Evolutionary conservation across 2,797 vertebrate species (phyloP), one percentile per base, ranked within the genome.

Genomic region (Antrozous pallidus): DNA sequence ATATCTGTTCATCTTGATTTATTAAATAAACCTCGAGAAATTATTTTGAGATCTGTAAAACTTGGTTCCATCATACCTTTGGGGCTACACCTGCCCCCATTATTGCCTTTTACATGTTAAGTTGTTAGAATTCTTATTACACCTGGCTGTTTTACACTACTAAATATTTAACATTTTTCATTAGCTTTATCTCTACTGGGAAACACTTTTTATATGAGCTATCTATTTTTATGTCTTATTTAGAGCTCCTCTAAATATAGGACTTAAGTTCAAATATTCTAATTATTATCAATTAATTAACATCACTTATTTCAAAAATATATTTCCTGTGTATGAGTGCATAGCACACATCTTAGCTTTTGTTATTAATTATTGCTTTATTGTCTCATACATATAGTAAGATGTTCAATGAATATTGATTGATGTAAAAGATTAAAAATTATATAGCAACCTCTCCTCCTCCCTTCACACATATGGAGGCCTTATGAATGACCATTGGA

Each of bases 161-260:
- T n/a, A 20, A 28, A 38, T 7, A 47, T 22, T 70, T 80, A 28
- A 38, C 8, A 47, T 22, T 70, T 80, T 75, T 31, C 28, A 63
- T 70, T 26, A 77, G 4, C 8, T 80, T 91, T 77, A 77, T 38
- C 16, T 73, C 40, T 65, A 16, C 33, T 67, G 71, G n/a, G 54
- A 70, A 88, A 36, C 3, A 13, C 16, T 71, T 42, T 85, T 93
- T 58, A 56, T 63, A 28, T n/a, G 7, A 85, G 0, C 8, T 85
- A 2, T 9, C 20, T 8, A 70, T 74, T 77, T 77, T 71, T 84
- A 87, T n/a, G 22, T 77, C n/a, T 85, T 91, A 45, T 70, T 40
- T 65, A 74, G 22, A 84, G 18, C 12, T 36, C 11, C 9, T 65
- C 38, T 81, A 33, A 63, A 63, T 85, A n/a, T 56, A 85, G 10